Evolutionary conservation across 64 coral and sea anemone genomes (phyloP).

Genomic region (Actinia equina): DNA sequence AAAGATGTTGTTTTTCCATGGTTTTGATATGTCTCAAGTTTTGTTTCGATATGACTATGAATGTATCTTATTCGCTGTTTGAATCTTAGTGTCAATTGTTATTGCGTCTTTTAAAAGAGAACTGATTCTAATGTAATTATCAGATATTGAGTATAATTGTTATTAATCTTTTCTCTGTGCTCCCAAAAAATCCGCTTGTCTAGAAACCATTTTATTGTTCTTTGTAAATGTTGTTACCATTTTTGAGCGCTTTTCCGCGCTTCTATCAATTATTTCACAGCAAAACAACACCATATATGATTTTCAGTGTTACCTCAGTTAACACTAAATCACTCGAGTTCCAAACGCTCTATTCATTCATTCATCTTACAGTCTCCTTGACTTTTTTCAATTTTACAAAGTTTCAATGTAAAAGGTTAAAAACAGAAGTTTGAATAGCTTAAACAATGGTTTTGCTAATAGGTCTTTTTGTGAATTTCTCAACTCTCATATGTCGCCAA

Average conservation of each 20-base stretch:
- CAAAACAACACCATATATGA: not conserved
- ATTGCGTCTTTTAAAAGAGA: not conserved
- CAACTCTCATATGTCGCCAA: not conserved
- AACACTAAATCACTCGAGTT: not conserved
- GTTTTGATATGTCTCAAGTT: not conserved
- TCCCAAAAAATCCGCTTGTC: not conserved
- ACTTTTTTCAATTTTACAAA: too few relatives aligned
- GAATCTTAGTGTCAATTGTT: not conserved
- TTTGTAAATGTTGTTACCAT: not conserved
- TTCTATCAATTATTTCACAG: not conserved
- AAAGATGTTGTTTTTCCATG: too few relatives aligned
- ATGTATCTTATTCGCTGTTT: not conserved
- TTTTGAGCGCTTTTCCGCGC: not conserved
- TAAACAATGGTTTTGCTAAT: not conserved
- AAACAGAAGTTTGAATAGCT: not conserved
- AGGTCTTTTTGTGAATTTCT: not conserved
- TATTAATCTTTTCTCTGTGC: not conserved
- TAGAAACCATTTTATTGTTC: not conserved
- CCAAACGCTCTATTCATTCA: not conserved
- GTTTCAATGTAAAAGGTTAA: not conserved
- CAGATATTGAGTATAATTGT: not conserved
- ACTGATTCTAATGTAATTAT: not conserved
- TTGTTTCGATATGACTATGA: not conserved
- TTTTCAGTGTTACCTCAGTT: not conserved
- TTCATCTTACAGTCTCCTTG: not conserved